These are phyloP conservation scores for Myodes glareolus DNA, from an alignment of 2,113 vertebrate species.

Conservation along the genomic window DNA sequence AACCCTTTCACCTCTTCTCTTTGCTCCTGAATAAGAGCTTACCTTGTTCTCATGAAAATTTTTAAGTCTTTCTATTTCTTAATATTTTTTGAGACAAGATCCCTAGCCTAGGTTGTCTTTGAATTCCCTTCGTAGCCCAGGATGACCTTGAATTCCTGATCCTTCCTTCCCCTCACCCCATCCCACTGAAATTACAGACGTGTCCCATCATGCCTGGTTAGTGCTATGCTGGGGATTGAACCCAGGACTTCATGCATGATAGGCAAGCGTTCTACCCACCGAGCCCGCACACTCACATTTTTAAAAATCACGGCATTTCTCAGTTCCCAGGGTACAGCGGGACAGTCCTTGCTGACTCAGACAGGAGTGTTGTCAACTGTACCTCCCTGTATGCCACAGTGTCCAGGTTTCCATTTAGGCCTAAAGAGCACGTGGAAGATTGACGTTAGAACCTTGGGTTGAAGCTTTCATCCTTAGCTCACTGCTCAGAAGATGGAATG, in stretches of 20 bases:
- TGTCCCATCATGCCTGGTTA: background rate
- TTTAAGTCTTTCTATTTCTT: background rate
- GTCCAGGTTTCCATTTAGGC: background rate
- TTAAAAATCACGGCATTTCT: background rate
- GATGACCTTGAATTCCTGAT: background rate
- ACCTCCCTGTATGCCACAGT: accelerated
- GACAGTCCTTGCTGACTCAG: accelerated
- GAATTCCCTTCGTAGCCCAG: background rate
- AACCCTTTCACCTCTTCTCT: accelerated
- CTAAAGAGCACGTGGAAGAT: background rate
- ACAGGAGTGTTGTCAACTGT: too few species aligned
- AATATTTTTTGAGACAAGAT: background rate
- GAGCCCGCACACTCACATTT: background rate
- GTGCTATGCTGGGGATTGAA: background rate
- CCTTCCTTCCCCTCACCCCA: background rate
- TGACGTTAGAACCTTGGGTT: background rate
- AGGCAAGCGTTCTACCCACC: background rate
- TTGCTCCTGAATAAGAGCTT: background rate
- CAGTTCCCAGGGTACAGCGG: background rate
- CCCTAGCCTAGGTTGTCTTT: background rate
- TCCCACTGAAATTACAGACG: background rate
- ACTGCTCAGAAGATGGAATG: background rate
- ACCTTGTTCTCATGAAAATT: accelerated
- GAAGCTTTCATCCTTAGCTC: background rate
- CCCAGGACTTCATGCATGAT: background rate